Percentiles rank a stretch among this genome's conserved stretches.
phyloP scores from a whole-genome alignment of 1,140 invertebrate species.

The Hyphantria cunea region DNA sequence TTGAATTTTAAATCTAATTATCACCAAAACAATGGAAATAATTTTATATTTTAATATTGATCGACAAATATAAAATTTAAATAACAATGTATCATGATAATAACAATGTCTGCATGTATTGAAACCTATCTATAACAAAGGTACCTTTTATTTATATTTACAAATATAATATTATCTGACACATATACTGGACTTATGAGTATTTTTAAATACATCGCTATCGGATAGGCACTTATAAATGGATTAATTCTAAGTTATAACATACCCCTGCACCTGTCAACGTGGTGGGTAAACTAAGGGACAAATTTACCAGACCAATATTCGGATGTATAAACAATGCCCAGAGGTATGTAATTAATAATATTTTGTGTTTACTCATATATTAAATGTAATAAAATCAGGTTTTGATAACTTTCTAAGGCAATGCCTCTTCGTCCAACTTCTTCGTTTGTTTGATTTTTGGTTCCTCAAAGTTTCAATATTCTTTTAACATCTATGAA shows the following conservation, averaged over 20 bases:
- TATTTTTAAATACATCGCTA: slow-evolving; percentile 48
- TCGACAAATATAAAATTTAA: slow-evolving; percentile 20
- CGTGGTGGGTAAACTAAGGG: background rate
- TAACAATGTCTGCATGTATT: slow-evolving; percentile 14
- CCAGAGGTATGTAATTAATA: slow-evolving; percentile 4
- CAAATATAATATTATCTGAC: slow-evolving; percentile 20
- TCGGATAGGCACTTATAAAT: slow-evolving; percentile 21
- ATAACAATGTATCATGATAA: slow-evolving; percentile 23
- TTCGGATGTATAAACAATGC: too few relatives aligned
- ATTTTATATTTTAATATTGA: slow-evolving; percentile 7
- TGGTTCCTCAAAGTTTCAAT: slow-evolving; percentile 22
- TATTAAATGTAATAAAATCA: slow-evolving; percentile 22
- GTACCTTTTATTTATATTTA: slow-evolving; percentile 24
- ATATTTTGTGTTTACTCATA: slow-evolving; percentile 13
- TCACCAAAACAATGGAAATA: slow-evolving; percentile 9
- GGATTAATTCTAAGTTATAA: slow-evolving; percentile 14
- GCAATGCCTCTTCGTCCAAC: slow-evolving; percentile 3
- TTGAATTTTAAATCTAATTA: slow-evolving; percentile 6
- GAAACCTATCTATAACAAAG: slow-evolving; percentile 19
- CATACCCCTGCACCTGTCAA: background rate
- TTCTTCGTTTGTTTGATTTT: slow-evolving; percentile 10
- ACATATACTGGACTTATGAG: slow-evolving; percentile 37
- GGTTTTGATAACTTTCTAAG: slow-evolving; percentile 14
- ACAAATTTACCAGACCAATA: too few relatives aligned
- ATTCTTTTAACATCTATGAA: slow-evolving; percentile 20